Conservation (phyloP, 2,888 invertebrate species). For the Morpho achilles region DNA sequence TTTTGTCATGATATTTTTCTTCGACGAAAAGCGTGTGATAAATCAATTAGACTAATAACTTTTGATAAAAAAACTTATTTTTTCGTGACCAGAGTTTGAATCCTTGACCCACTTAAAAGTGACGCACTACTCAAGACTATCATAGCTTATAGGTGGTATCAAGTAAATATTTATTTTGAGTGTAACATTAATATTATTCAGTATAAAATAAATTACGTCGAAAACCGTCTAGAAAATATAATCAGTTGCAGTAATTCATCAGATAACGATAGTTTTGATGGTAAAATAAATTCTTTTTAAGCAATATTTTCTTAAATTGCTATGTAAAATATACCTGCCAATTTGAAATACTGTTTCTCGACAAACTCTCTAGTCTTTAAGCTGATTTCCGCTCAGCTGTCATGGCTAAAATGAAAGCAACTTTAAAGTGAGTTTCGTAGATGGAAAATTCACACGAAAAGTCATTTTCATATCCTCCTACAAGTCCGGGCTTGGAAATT, state of each 20-base stretch:
- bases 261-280: background rate
- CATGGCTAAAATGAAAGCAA: constrained; percentile 12
- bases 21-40: too few relatives aligned
- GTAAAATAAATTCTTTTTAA: background rate
- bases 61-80: too few relatives aligned
- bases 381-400: constrained; percentile 8
- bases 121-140: too few relatives aligned
- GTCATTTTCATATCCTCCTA: constrained; percentile 14
- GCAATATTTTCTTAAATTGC: background rate
- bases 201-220: background rate
- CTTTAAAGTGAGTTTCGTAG: constrained; percentile 13
- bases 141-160: too few relatives aligned
- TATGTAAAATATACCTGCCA: background rate
- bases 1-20: too few relatives aligned
- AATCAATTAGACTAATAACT: too few relatives aligned
- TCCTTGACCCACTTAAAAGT: too few relatives aligned
- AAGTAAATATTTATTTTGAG: background rate
- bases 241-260: background rate
- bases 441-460: constrained; percentile 15
- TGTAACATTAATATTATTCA: background rate
- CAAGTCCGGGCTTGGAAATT: constrained; percentile 14
- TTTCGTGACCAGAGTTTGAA: too few relatives aligned
- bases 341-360: background rate
- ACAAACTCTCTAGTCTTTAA: background rate
- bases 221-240: background rate